phyloP scores from a whole-genome alignment of 2,113 vertebrate species.

The Ophthalmolycus amberensis region DNA sequence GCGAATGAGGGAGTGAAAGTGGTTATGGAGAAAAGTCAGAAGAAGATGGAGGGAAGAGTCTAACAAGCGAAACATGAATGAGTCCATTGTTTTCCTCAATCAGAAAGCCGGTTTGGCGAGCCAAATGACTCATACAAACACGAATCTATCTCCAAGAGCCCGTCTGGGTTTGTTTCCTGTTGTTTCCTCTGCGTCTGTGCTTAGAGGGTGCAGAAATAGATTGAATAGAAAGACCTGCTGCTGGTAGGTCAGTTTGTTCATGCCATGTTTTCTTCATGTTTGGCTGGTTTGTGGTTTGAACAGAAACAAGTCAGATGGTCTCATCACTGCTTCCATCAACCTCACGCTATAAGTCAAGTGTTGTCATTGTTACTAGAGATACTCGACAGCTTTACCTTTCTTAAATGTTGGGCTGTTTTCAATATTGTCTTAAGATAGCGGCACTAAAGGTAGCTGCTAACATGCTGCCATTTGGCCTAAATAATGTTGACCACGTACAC shows the following conservation, averaged over 20 bases:
- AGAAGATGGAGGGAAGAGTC: slow-evolving; percentile 24
- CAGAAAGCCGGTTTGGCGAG: slow-evolving; percentile 45
- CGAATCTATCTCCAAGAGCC: slow-evolving; percentile 47
- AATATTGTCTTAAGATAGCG: background rate
- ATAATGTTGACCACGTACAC: too few species aligned
- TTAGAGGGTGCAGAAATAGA: slow-evolving; percentile 8
- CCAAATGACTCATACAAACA: slow-evolving; percentile 61
- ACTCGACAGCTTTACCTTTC: background rate
- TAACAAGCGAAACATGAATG: slow-evolving; percentile 34
- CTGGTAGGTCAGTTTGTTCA: background rate
- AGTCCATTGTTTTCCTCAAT: slow-evolving; percentile 50
- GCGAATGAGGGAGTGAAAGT: background rate
- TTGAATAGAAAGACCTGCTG: slow-evolving; percentile 4
- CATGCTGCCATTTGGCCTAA: too few species aligned
- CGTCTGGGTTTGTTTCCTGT: slow-evolving; percentile 55
- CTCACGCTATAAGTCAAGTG: background rate
- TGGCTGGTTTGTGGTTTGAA: background rate
- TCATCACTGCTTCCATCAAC: background rate
- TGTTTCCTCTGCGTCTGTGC: slow-evolving; percentile 19
- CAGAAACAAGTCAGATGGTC: background rate
- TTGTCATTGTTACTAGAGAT: background rate
- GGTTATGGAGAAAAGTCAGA: slow-evolving; percentile 17
- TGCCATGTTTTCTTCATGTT: background rate
- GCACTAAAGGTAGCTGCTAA: too few species aligned
- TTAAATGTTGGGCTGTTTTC: background rate